These are phyloP conservation scores for Fistularia commersonii DNA, from an alignment of 2,797 vertebrate species.

Conservation along the genomic window DNA sequence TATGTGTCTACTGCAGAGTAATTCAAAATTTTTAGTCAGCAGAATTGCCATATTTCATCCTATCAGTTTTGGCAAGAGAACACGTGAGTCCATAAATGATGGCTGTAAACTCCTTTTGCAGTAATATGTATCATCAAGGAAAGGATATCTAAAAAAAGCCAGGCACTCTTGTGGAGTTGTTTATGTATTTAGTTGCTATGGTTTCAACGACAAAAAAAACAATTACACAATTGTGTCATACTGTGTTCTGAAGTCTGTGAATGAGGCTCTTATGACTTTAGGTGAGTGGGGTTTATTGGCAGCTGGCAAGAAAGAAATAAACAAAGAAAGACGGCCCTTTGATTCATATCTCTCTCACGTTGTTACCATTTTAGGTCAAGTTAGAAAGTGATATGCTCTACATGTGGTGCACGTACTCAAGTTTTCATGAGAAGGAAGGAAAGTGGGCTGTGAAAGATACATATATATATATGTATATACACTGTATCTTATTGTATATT, in stretches of 20 bases:
- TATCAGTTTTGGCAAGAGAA: no score
- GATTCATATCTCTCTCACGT: constrained; percentile 40
- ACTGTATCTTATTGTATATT: constrained; percentile 10
- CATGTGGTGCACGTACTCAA: constrained; percentile 42
- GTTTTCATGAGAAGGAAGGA: constrained; percentile 34
- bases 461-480: constrained; percentile 32
- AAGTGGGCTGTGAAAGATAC: constrained; percentile 5
- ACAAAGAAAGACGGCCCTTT: constrained; percentile 45
- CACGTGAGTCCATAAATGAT: constrained; percentile 56
- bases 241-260: constrained; percentile 24
- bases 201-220: constrained; percentile 14
- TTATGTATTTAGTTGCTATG: constrained; percentile 28
- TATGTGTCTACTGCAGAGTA: no score
- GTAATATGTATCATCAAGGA: constrained; percentile 18
- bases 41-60: constrained; percentile 19
- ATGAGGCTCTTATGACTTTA: constrained; percentile 23
- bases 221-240: constrained; percentile 25
- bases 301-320: constrained; percentile 50
- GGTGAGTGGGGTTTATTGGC: constrained; percentile 44
- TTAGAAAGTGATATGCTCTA: constrained; percentile 41
- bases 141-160: constrained; percentile 13
- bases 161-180: constrained; percentile 3
- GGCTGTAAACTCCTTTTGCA: constrained; percentile 65
- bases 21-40: constrained; percentile 35
- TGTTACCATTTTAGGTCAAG: constrained; percentile 74